Percentiles rank a stretch among this genome's conserved stretches.
phyloP scores from a whole-genome alignment of 2,888 invertebrate genomes.

The Drymonia ruficornis region DNA sequence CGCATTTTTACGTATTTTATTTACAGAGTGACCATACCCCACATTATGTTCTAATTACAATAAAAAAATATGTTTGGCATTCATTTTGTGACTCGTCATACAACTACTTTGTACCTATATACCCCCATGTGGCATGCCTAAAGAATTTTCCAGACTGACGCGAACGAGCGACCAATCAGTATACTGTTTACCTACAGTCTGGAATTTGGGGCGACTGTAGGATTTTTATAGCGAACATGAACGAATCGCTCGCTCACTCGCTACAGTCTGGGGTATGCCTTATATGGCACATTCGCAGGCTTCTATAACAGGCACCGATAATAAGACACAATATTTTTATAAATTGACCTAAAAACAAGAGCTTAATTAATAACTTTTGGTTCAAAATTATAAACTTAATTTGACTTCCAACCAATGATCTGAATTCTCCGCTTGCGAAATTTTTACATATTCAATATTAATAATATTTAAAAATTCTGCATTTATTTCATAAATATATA shows the following conservation, averaged over 20 bases:
- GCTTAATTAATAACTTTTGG: neutral
- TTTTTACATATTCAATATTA: no score
- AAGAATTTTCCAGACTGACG: neutral
- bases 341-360: constrained; percentile 28
- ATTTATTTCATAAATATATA: no score
- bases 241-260: constrained; percentile 5
- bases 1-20: constrained; percentile 70
- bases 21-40: constrained; percentile 65
- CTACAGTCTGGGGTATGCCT: constrained; percentile 42
- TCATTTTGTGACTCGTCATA: constrained; percentile 80
- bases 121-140: constrained; percentile 34
- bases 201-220: no score
- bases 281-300: constrained; percentile 65
- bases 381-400: no score
- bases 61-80: constrained; percentile 79
- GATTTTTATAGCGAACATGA: no score
- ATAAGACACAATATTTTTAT: constrained; percentile 63
- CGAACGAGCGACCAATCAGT: neutral
- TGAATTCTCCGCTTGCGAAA: no score
- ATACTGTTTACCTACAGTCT: no score
- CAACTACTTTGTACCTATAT: constrained; percentile 74
- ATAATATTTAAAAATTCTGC: no score
- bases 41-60: constrained; percentile 58
- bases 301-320: constrained; percentile 63
- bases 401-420: no score